Evolutionary conservation across 2,888 invertebrate species (phyloP).

Genomic region (Pyrochroa serraticornis): DNA sequence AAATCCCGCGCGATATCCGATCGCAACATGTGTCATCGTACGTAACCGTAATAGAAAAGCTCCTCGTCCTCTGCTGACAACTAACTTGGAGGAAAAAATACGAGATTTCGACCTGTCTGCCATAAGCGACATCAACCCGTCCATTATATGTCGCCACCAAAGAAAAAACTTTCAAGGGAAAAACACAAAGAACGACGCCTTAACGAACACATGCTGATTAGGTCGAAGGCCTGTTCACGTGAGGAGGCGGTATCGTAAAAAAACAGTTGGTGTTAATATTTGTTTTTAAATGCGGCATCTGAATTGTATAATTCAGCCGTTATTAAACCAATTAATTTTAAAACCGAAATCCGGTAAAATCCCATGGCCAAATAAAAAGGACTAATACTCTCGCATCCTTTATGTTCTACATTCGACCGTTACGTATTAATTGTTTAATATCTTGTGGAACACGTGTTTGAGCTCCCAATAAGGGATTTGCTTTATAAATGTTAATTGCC

Average conservation of each 20-base stretch:
- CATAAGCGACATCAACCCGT: constrained; percentile 11
- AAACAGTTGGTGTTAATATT: neutral
- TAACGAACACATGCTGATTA: no score
- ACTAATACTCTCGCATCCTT: constrained; percentile 42
- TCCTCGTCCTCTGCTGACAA: neutral
- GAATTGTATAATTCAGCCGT: constrained; percentile 32
- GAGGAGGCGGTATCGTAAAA: no score
- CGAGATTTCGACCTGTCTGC: constrained; percentile 10
- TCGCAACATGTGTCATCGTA: constrained; percentile 51
- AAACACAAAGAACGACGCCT: no score
- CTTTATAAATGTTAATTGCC: constrained; percentile 58
- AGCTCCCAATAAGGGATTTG: constrained; percentile 56
- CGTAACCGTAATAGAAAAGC: constrained; percentile 41
- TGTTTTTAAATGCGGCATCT: neutral
- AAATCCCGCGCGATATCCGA: constrained; percentile 46
- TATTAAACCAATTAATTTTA: constrained; percentile 56
- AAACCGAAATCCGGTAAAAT: constrained; percentile 53
- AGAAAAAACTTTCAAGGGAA: neutral
- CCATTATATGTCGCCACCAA: constrained; percentile 8
- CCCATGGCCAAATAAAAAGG: constrained; percentile 50
- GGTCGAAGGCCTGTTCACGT: no score
- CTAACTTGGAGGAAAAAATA: neutral
- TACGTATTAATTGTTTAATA: constrained; percentile 58
- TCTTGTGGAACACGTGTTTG: constrained; percentile 57
- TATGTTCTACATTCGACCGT: constrained; percentile 30